phyloP scores from a whole-genome alignment of 2,797 vertebrate genomes.

The Falco novaeseelandiae region DNA sequence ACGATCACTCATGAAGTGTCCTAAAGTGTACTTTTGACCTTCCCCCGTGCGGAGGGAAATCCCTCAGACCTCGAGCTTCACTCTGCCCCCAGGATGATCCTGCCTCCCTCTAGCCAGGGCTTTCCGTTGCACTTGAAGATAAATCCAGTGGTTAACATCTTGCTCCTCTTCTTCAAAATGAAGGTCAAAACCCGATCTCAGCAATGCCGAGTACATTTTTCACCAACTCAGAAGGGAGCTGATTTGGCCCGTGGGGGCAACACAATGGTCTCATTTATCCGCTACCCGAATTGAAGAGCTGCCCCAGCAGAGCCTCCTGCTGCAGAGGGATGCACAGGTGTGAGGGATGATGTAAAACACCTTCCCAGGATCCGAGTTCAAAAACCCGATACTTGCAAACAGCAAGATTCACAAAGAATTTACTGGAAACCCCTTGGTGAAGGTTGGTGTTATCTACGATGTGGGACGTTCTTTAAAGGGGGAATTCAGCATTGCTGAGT shows the following conservation, averaged over 20 bases:
- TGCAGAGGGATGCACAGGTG: neutral
- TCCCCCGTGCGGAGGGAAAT: neutral
- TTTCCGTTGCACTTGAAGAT: neutral
- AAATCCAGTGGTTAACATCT: neutral
- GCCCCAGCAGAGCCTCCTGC: neutral
- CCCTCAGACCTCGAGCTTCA: neutral
- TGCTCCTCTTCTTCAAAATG: neutral
- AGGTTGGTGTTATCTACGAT: neutral
- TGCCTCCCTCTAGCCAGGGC: neutral
- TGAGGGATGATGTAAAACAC: neutral
- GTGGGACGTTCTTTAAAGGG: neutral
- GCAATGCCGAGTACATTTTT: neutral
- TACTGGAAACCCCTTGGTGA: neutral
- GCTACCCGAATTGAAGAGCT: neutral
- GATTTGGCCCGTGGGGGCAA: neutral
- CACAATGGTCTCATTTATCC: rapidly evolving
- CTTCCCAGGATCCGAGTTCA: neutral
- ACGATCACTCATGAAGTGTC: rapidly evolving
- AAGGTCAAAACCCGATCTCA: neutral
- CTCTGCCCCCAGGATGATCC: neutral
- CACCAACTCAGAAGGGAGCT: neutral
- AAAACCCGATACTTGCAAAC: rapidly evolving
- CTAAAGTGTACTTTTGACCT: conserved; percentile 1
- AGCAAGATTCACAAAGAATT: neutral
- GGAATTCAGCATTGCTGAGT: neutral